phyloP scores from a whole-genome alignment of 2,113 vertebrate genomes.

The Hystrix brachyura region DNA sequence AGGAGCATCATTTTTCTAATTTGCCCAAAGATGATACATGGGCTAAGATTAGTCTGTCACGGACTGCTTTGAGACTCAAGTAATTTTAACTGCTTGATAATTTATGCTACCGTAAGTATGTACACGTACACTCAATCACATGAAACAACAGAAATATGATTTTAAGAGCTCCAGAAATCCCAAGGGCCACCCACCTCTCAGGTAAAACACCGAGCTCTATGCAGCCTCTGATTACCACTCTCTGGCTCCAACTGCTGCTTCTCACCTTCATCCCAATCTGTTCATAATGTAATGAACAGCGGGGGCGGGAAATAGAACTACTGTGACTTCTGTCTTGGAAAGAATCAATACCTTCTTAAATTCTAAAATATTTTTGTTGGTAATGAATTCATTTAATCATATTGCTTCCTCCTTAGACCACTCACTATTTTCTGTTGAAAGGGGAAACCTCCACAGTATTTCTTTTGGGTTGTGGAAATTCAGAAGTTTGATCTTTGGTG shows the following conservation, averaged over 20 bases:
- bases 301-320: background rate
- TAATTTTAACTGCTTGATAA: background rate
- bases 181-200: background rate
- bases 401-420: background rate
- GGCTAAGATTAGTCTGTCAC: background rate
- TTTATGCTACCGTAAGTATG: background rate
- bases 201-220: background rate
- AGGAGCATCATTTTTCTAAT: background rate
- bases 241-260: background rate
- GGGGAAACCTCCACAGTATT: background rate
- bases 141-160: background rate
- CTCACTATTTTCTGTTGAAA: background rate
- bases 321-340: background rate
- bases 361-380: background rate
- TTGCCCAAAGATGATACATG: background rate
- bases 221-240: background rate
- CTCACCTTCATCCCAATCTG: background rate
- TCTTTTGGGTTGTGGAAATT: constrained; percentile 35
- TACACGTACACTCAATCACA: background rate
- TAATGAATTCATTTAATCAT: constrained; percentile 3
- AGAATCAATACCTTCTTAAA: background rate
- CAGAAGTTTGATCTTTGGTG: background rate
- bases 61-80: background rate
- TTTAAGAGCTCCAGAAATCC: background rate
- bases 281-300: background rate